These are phyloP conservation scores for Melolontha melolontha DNA, from an alignment of 2,888 invertebrate species.

Conservation along the genomic window DNA sequence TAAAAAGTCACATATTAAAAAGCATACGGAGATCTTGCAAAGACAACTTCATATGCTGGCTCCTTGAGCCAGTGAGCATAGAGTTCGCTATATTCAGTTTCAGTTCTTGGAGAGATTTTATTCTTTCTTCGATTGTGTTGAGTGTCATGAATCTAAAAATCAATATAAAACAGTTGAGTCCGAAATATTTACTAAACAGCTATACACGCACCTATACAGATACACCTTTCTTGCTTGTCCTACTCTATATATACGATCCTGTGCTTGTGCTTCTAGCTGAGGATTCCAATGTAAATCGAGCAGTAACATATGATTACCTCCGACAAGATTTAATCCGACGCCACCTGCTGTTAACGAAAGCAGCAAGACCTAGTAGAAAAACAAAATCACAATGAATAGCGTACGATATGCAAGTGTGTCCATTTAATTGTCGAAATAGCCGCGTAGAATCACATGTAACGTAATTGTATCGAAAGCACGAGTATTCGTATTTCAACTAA, in stretches of 20 bases:
- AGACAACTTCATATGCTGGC: constrained; percentile 77
- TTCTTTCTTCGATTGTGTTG: constrained; percentile 90
- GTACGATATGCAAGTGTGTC: too few relatives aligned
- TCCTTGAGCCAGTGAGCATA: constrained; percentile 79
- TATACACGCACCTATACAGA: constrained; percentile 79
- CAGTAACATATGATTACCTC: constrained; percentile 91
- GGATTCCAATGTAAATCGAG: constrained; percentile 98
- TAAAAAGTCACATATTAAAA: constrained; percentile 67
- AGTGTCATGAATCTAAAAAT: constrained; percentile 79
- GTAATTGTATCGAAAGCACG: too few relatives aligned
- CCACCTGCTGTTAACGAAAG: constrained; percentile 94
- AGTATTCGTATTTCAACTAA: too few relatives aligned
- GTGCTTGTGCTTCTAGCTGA: constrained; percentile 93
- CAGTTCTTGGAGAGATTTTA: constrained; percentile 81
- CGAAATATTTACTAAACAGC: too few relatives aligned
- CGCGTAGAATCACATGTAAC: too few relatives aligned
- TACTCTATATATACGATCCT: constrained; percentile 92
- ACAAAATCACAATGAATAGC: constrained; percentile 21
- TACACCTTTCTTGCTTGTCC: constrained; percentile 86
- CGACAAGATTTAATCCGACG: constrained; percentile 92
- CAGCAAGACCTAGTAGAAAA: constrained; percentile 77
- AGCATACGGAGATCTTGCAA: constrained; percentile 83
- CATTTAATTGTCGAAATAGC: too few relatives aligned
- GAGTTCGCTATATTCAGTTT: constrained; percentile 83
- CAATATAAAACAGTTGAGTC: constrained; percentile 11